phyloP scores from a whole-genome alignment of 2,888 invertebrate genomes.

The Meloe dianella region DNA sequence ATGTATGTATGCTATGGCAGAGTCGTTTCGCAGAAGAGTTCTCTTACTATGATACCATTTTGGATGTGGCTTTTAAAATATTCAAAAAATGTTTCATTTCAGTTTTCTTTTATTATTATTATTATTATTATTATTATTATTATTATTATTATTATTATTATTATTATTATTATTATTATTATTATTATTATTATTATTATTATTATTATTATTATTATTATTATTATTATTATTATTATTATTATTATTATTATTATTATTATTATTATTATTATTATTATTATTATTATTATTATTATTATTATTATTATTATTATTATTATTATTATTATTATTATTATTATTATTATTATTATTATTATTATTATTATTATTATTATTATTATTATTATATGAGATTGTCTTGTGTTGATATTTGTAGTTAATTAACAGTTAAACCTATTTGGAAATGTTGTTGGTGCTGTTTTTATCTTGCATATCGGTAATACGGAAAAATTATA shows the following conservation, averaged over 20 bases:
- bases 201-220: neutral
- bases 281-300: neutral
- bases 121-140: neutral
- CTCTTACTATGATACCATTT: neutral
- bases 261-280: neutral
- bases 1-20: neutral
- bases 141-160: neutral
- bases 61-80: neutral
- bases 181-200: neutral
- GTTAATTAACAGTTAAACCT: neutral
- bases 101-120: neutral
- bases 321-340: neutral
- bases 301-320: neutral
- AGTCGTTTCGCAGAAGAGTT: neutral
- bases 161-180: neutral
- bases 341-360: neutral
- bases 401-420: neutral
- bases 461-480: neutral
- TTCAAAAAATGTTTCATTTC: neutral
- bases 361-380: neutral
- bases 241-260: neutral
- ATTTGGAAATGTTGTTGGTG: conserved; percentile 1
- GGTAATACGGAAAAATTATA: neutral
- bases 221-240: neutral
- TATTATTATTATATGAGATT: neutral